Evolutionary conservation across 2,888 invertebrate genomes (phyloP).

Genomic region (Pyrrhosoma nymphula): DNA sequence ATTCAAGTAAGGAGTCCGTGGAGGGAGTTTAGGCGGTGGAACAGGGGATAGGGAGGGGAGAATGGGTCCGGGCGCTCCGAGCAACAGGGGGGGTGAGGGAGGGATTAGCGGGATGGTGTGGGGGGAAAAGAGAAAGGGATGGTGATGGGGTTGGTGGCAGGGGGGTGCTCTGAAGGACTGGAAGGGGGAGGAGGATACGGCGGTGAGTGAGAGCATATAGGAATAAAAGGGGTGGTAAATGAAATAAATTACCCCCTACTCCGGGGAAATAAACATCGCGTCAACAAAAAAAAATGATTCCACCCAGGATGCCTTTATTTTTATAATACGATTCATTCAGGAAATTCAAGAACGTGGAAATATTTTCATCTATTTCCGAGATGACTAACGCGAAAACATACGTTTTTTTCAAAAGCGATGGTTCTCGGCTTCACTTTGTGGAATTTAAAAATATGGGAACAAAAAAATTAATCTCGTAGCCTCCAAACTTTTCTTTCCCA

Average conservation of each 20-base stretch:
- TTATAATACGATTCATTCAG: not conserved
- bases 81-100: not conserved
- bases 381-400: not conserved
- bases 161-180: not conserved
- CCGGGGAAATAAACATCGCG: not conserved
- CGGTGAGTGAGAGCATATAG: not conserved
- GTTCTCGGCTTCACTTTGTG: not conserved
- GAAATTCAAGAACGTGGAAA: not conserved
- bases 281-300: not conserved
- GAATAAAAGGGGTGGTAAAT: not conserved
- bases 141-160: not conserved
- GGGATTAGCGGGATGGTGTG: not conserved
- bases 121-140: not conserved
- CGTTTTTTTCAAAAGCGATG: not conserved
- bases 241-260: not conserved
- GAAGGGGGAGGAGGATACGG: not conserved
- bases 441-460: too few relatives aligned
- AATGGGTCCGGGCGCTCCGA: not conserved
- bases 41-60: not conserved
- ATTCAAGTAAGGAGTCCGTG: slow-evolving; percentile 14
- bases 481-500: too few relatives aligned
- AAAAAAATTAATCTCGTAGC: too few relatives aligned
- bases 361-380: not conserved
- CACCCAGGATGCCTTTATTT: not conserved
- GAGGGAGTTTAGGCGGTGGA: slow-evolving; percentile 18